Evolutionary conservation across 2,888 invertebrate genomes (phyloP).

Genomic region (Myopa tessellatipennis): DNA sequence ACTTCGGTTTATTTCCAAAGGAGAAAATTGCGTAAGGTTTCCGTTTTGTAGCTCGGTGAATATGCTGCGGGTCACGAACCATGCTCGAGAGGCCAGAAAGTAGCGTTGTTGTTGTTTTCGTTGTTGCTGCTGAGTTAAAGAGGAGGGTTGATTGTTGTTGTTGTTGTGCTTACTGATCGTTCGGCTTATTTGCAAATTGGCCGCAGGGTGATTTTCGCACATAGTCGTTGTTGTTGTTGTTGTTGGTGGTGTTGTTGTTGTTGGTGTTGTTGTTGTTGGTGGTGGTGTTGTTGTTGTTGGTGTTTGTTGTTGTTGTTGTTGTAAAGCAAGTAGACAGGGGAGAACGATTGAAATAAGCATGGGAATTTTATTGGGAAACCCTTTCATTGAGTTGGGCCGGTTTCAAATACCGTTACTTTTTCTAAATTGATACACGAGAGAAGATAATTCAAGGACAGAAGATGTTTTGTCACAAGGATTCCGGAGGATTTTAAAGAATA

Average conservation of each 20-base stretch:
- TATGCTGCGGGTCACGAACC: not conserved
- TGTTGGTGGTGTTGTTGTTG: not conserved
- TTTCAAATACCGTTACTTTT: constrained; percentile 6
- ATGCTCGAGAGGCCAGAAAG: not conserved
- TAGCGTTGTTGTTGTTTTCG: not conserved
- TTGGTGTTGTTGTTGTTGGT: not conserved
- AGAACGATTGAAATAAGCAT: not conserved
- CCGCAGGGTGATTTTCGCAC: constrained; percentile 31
- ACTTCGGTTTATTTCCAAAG: not conserved
- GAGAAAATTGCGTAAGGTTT: not conserved
- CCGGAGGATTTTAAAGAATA: too few relatives aligned
- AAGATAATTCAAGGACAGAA: too few relatives aligned
- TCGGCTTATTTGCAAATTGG: constrained; percentile 31
- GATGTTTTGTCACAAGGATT: too few relatives aligned
- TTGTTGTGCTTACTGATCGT: not conserved
- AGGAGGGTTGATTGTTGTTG: constrained; percentile 8
- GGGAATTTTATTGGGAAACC: not conserved
- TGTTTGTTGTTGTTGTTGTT: not conserved
- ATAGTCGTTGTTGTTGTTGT: not conserved
- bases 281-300: not conserved
- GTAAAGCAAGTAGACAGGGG: not conserved
- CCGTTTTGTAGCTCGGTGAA: not conserved
- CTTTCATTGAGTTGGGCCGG: too few relatives aligned
- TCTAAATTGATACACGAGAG: too few relatives aligned
- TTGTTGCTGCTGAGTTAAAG: not conserved